Evolutionary conservation across 2,888 invertebrate species (phyloP).

Genomic region (Creontiades dilutus): DNA sequence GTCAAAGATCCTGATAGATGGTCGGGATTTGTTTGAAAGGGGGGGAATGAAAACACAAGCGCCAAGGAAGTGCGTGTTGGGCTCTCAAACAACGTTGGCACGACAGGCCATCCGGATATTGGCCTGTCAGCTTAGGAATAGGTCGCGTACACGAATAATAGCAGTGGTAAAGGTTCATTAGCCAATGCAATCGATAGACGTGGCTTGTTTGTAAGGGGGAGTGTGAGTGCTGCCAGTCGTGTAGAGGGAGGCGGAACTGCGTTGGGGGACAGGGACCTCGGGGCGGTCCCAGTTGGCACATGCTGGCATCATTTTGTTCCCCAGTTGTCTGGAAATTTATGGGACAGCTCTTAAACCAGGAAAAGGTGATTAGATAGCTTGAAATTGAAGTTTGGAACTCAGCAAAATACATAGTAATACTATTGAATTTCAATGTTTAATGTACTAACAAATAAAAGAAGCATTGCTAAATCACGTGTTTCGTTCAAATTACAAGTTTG

Average conservation of each 20-base stretch:
- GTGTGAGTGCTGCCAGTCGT: neutral
- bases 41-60: constrained; percentile 8
- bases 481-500: too few species aligned
- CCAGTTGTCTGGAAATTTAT: constrained; percentile 14
- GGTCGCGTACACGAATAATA: constrained; percentile 56
- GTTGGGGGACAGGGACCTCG: constrained; percentile 15
- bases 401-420: too few species aligned
- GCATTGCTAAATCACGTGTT: too few species aligned
- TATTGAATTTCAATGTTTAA: too few species aligned
- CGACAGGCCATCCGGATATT: constrained; percentile 64
- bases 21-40: neutral
- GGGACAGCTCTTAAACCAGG: neutral
- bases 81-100: constrained; percentile 42
- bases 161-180: constrained; percentile 64
- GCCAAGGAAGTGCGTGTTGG: constrained; percentile 60
- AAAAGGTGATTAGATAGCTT: too few species aligned
- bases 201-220: constrained; percentile 19
- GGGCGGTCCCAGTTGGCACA: constrained; percentile 28
- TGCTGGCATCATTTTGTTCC: neutral
- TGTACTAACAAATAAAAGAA: too few species aligned
- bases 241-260: neutral
- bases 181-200: constrained; percentile 66
- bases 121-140: constrained; percentile 60
- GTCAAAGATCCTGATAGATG: neutral
- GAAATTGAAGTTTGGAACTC: too few species aligned